Evolutionary conservation across 2,797 vertebrate genomes (phyloP), one percentile per base, ranked within the genome.

Genomic region (Numenius phaeopus): DNA sequence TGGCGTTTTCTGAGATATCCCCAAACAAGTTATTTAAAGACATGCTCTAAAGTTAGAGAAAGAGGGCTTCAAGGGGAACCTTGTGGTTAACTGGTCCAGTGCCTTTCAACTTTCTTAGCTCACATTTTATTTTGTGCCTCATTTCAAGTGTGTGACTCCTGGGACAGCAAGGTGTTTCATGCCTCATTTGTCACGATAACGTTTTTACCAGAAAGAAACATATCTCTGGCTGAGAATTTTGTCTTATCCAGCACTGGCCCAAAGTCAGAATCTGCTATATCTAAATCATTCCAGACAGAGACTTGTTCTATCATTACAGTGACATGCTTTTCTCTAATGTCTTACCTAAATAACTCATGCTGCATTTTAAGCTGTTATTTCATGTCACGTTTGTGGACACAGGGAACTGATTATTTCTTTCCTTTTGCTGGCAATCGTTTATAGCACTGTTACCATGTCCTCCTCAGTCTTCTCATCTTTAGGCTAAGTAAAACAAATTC

Each of bases 101-200:
- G 59, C 11, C 54, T 91, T 94, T 73, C 75, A 92, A 83, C 40
- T 50, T 94, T 72, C 76, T 92, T 72, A 89, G 50, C 14, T 89
- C 39, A 69, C 71, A 13, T 92, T 95, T 94, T 92, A 85, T 89
- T 92, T 91, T 85, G 78, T 94, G 84, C 40, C 61, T 91, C 78
- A 80, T 92, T 96, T 94, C 81, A 72, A 89, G 75, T 65, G 52
- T 91, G 64, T 77, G 84, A 91, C 91, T 96, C 87, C 78, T 54
- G 92, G 94, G 89, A 97, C 91, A 94, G 57, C 2, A 8, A 96
- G 90, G 91, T 91, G 26, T 87, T 94, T 92, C 89, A 89, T 71
- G 84, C 95, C 71, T 97, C 87, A 91, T 96, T 95, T 94, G 44
- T 79, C 75, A 49, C 1, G 0, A 69, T 89, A 94, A 89, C 2